Base-by-base conservation (phyloP, 2,888 invertebrate species). In the Melipona beecheii region DNA sequence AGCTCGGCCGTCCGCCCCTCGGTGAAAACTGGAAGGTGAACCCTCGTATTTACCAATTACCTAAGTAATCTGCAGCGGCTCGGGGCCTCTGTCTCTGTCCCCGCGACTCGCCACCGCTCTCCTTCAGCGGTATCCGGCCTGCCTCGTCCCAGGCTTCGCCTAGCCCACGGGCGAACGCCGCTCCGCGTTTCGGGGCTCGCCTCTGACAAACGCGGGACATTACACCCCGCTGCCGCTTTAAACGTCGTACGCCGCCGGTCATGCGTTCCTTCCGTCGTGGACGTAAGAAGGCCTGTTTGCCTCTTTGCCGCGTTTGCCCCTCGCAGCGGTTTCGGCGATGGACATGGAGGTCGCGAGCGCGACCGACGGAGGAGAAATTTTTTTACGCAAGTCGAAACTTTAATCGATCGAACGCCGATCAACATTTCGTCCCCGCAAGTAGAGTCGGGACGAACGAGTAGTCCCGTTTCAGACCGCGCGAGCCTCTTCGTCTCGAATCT, bases 11-110 rank as follows among this genome's bases (percentile, higher is more conserved):
- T 85, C 86, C 87, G 85, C 91, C 92, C 92, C 91, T 91, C 89
- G 88, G 86, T 86, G 89, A 91, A 91, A 91, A 91, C 90, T 90
- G 86, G 82, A 91, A 92, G 91, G 91, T 92, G 43, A 92, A 92
- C 92, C 93, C 94, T 93, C 93, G 93, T 94, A 93, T 94, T 94
- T 94, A 94, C 94, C 94, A 94, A 94, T 94, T 94, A 94, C 94
- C 91, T 94, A 94, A 94, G 94, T 94, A 94, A 94, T 94, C 94
- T 93, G 93, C 91, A 93, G 93, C 90, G 90, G 90, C 90, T 91
- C 43, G 43, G 88, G 92, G 89, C 91, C 62, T 91, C 84, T 89
- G 91, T 91, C 91, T 90, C 91, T 91, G 92, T 92, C 92, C 92
- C 93, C 90, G 90, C 90, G 91, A 87, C 87, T 90, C 87, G 84